These are phyloP conservation scores for Amphiura filiformis DNA, from an alignment of 35 echinoderm and acorn worm genomes.

Conservation along the genomic window DNA sequence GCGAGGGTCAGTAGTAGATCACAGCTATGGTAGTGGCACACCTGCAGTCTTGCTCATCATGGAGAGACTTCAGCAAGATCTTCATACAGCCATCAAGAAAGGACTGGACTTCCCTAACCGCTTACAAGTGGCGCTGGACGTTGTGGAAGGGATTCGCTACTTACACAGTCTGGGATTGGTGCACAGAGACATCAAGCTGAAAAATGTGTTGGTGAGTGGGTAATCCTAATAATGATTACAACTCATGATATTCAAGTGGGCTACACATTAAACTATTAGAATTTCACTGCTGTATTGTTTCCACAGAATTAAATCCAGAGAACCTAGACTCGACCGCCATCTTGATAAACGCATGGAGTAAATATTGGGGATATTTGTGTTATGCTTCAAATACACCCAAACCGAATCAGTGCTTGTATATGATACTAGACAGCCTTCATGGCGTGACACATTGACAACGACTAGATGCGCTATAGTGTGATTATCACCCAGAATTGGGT, in stretches of 20 bases:
- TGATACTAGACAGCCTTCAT: too few species aligned
- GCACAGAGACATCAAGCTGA: conserved; percentile 95
- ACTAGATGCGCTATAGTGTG: too few species aligned
- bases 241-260: neutral
- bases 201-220: conserved; percentile 91
- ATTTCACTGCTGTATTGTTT: neutral
- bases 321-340: too few species aligned
- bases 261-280: neutral
- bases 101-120: conserved; percentile 73
- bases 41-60: conserved; percentile 87
- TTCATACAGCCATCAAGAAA: conserved; percentile 89
- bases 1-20: conserved; percentile 81
- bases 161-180: conserved; percentile 95
- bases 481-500: too few species aligned
- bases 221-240: too few species aligned
- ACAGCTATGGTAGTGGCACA: conserved; percentile 78
- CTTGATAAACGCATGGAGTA: too few species aligned
- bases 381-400: too few species aligned
- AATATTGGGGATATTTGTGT: too few species aligned
- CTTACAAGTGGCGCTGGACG: conserved; percentile 88
- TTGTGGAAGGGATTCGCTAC: conserved; percentile 91
- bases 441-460: too few species aligned
- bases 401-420: too few species aligned
- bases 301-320: too few species aligned
- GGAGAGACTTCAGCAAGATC: conserved; percentile 88